Evolutionary conservation across 1,140 invertebrate genomes (phyloP).

Genomic region (Contarinia nasturtii): DNA sequence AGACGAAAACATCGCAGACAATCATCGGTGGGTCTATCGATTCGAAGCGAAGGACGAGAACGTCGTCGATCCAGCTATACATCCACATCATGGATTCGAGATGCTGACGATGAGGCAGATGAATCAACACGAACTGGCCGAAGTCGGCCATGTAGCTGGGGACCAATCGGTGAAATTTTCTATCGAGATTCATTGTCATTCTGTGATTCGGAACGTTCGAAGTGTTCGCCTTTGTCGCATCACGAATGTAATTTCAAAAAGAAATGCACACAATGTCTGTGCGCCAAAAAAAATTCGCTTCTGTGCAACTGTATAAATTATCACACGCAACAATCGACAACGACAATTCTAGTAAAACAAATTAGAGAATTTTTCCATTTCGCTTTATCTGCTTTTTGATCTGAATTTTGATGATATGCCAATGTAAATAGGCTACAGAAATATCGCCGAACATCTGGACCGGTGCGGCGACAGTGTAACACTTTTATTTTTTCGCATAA

Average conservation of each 20-base stretch:
- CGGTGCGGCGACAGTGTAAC: too few species aligned
- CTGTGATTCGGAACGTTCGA: background rate
- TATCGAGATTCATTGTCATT: background rate
- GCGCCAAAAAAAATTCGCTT: too few species aligned
- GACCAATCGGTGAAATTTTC: conserved; percentile 12
- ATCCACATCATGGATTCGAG: conserved; percentile 9
- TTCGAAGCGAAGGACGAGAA: conserved; percentile 16
- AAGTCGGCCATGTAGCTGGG: conserved; percentile 20
- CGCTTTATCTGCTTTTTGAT: too few species aligned
- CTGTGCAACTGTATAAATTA: too few species aligned
- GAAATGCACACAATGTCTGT: too few species aligned
- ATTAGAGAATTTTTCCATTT: too few species aligned
- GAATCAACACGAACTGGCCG: background rate
- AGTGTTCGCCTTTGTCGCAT: conserved; percentile 1
- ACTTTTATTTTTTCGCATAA: too few species aligned
- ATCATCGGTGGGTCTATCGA: conserved; percentile 15
- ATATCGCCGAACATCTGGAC: too few species aligned
- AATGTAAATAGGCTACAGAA: too few species aligned
- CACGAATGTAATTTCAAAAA: conserved; percentile 1
- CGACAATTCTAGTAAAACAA: too few species aligned
- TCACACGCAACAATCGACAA: too few species aligned
- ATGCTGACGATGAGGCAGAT: conserved; percentile 6
- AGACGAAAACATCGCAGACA: conserved; percentile 19
- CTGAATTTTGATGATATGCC: too few species aligned
- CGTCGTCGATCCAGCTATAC: conserved; percentile 11